Conservation (phyloP, 2,113 vertebrate species). For the Leucopsar rothschildi region DNA sequence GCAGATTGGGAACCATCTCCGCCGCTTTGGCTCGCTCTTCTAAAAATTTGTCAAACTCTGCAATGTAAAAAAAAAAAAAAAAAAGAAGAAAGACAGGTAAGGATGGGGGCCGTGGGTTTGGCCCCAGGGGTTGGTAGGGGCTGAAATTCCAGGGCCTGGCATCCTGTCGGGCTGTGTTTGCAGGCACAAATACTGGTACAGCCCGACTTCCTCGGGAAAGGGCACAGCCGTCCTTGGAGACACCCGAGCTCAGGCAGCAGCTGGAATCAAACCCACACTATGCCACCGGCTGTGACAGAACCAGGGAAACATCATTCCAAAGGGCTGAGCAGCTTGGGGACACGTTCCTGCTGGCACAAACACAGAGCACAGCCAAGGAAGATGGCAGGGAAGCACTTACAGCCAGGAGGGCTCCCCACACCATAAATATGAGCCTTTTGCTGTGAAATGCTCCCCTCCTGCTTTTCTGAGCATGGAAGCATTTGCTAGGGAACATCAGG, state of each 20-base stretch:
- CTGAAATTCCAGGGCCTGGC: background rate
- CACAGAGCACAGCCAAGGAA: background rate
- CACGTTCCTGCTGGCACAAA: constrained; percentile 1
- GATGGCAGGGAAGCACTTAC: background rate
- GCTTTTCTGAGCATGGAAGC: background rate
- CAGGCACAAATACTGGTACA: background rate
- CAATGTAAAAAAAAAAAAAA: constrained; percentile 43
- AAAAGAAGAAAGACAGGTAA: background rate
- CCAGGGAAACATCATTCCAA: constrained; percentile 41
- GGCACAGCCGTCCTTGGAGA: background rate
- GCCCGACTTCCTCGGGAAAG: background rate
- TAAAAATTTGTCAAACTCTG: constrained; percentile 97
- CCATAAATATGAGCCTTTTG: background rate
- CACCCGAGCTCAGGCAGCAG: constrained; percentile 4
- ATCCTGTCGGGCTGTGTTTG: background rate
- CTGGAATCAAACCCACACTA: background rate
- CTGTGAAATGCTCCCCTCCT: background rate
- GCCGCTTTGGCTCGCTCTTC: constrained; percentile 97
- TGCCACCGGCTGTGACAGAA: background rate
- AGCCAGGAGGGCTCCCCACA: background rate
- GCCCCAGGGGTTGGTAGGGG: background rate
- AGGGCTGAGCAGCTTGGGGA: constrained; percentile 3
- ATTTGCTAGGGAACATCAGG: background rate
- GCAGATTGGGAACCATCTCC: constrained; percentile 86
- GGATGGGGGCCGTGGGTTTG: background rate